Evolutionary conservation across 1,140 invertebrate species (phyloP).

Genomic region (Caenorhabditis tropicalis): DNA sequence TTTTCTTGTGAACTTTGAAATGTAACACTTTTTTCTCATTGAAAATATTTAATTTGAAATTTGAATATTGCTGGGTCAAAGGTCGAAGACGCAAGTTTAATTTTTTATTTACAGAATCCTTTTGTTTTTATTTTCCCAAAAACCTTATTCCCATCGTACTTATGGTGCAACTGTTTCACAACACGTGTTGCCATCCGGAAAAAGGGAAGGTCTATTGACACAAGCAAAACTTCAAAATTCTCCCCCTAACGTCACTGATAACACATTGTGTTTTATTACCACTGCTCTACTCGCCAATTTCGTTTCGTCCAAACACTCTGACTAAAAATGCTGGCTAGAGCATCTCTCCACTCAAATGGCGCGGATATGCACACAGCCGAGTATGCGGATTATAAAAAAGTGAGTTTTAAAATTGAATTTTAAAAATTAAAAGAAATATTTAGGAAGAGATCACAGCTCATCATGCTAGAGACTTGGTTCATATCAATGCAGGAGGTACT

Average conservation of each 20-base stretch:
- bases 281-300: background rate
- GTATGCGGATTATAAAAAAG: slow-evolving; percentile 5
- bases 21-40: too few species aligned
- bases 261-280: slow-evolving; percentile 26
- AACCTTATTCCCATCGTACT: background rate
- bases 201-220: slow-evolving; percentile 18
- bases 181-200: slow-evolving; percentile 4
- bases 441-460: slow-evolving; percentile 10
- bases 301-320: background rate
- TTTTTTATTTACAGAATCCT: too few species aligned
- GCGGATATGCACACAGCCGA: background rate
- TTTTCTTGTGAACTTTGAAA: too few species aligned
- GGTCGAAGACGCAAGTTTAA: too few species aligned
- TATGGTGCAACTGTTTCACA: background rate
- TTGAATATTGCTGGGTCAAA: too few species aligned
- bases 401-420: background rate
- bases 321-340: slow-evolving; percentile 7
- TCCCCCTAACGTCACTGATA: slow-evolving; percentile 22
- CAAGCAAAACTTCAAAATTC: background rate
- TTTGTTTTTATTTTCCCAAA: too few species aligned
- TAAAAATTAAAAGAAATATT: background rate
- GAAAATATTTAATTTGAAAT: too few species aligned
- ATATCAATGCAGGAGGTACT: slow-evolving; percentile 26
- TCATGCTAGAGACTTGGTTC: background rate
- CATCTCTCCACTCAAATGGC: background rate